These are phyloP conservation scores for Keiferia lycopersicella DNA, from an alignment of 2,888 invertebrate species.

Conservation along the genomic window DNA sequence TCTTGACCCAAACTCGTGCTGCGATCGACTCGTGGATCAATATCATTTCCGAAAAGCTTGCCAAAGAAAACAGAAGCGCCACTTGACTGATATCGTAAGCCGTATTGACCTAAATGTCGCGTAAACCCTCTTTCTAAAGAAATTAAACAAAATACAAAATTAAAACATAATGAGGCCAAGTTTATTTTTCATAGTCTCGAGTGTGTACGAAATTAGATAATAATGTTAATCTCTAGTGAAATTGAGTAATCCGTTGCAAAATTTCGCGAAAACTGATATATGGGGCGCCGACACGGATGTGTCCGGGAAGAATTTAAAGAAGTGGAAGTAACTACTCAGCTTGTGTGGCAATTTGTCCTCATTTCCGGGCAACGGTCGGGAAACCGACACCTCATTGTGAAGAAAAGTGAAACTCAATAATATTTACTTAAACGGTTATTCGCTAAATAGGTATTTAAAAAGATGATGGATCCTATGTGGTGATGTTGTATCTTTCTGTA, in stretches of 20 bases:
- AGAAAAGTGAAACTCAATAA: not conserved
- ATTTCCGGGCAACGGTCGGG: slow-evolving; percentile 54
- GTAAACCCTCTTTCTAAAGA: slow-evolving; percentile 6
- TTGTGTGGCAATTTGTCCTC: slow-evolving; percentile 60
- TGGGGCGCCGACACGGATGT: slow-evolving; percentile 58
- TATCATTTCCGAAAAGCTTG: slow-evolving; percentile 12
- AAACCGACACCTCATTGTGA: slow-evolving; percentile 33
- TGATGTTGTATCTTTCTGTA: too few species aligned
- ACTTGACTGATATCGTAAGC: slow-evolving; percentile 9
- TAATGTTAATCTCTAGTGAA: slow-evolving; percentile 51
- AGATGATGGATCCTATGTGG: too few species aligned
- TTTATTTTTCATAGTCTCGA: slow-evolving; percentile 24
- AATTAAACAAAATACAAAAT: slow-evolving; percentile 11
- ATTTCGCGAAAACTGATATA: slow-evolving; percentile 50
- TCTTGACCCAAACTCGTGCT: slow-evolving; percentile 2
- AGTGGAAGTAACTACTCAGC: slow-evolving; percentile 59
- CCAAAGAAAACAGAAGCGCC: slow-evolving; percentile 21
- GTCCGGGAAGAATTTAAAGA: slow-evolving; percentile 57
- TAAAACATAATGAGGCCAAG: slow-evolving; percentile 24
- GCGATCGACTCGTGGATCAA: slow-evolving; percentile 9
- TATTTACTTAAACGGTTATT: not conserved
- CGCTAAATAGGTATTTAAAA: too few species aligned
- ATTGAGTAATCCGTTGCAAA: slow-evolving; percentile 62
- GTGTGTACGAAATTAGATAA: slow-evolving; percentile 46
- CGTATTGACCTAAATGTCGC: slow-evolving; percentile 21